phyloP scores from a whole-genome alignment of 1,140 invertebrate species.

The Himalopsyche phryganea region DNA sequence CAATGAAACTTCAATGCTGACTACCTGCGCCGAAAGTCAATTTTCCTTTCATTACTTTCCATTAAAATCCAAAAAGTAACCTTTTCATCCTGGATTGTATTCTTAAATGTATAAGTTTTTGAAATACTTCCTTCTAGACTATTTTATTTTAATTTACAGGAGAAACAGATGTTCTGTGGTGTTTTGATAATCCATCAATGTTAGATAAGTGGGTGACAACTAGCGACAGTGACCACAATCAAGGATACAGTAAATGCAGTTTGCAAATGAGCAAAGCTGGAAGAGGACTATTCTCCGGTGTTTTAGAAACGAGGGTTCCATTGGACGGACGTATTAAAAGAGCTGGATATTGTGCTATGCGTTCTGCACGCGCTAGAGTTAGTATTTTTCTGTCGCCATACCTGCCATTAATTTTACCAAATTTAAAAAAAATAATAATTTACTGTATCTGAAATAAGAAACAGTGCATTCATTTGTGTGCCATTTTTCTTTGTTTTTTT shows the following conservation, averaged over 20 bases:
- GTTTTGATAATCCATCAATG: slow-evolving; percentile 60
- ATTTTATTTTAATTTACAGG: slow-evolving; percentile 39
- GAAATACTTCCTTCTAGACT: neutral
- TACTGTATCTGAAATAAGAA: too few species aligned
- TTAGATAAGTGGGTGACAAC: slow-evolving; percentile 73
- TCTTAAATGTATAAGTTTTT: neutral
- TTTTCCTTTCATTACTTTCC: too few species aligned
- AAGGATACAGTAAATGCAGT: slow-evolving; percentile 71
- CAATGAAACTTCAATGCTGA: too few species aligned
- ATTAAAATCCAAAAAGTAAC: too few species aligned
- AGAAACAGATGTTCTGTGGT: slow-evolving; percentile 67
- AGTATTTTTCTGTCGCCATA: too few species aligned
- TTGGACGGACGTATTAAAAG: slow-evolving; percentile 74
- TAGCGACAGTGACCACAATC: slow-evolving; percentile 72
- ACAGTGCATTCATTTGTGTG: too few species aligned
- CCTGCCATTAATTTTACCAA: too few species aligned
- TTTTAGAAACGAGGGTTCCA: slow-evolving; percentile 64
- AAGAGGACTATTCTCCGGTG: slow-evolving; percentile 74
- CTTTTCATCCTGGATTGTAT: too few species aligned
- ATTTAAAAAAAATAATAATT: too few species aligned
- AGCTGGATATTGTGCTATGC: slow-evolving; percentile 77
- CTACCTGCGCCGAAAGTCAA: too few species aligned
- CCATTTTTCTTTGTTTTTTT: too few species aligned
- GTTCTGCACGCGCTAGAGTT: slow-evolving; percentile 61
- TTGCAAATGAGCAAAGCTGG: slow-evolving; percentile 63